Conservation (phyloP, 2,113 vertebrate genomes). For the Tenebrosternarchus preto region DNA sequence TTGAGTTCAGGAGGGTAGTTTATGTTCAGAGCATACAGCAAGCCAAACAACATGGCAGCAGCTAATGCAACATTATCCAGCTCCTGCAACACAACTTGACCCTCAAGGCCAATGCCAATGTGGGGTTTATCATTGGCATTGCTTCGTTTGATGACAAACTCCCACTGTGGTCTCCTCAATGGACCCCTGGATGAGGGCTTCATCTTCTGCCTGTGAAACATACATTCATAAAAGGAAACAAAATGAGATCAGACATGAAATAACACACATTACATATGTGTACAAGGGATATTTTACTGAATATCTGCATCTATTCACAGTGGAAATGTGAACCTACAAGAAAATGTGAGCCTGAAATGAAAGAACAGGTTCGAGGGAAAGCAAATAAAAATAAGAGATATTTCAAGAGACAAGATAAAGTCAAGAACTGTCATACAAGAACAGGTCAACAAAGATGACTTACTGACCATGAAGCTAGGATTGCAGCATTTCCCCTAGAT, state of each 20-base stretch:
- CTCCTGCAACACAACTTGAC: conserved; percentile 26
- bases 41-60: conserved; percentile 41
- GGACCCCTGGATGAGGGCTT: not conserved
- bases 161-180: not conserved
- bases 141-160: conserved; percentile 1
- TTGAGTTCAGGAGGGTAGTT: conserved; percentile 41
- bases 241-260: not conserved
- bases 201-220: not conserved
- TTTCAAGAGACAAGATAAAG: too few relatives aligned
- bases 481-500: too few relatives aligned
- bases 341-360: too few relatives aligned
- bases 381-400: too few relatives aligned
- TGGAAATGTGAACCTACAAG: too few relatives aligned
- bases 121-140: conserved; percentile 16
- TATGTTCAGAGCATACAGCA: conserved; percentile 47
- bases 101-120: conserved; percentile 33
- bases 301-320: too few relatives aligned
- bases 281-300: too few relatives aligned
- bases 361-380: too few relatives aligned
- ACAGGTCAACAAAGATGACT: too few relatives aligned
- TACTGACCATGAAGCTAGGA: too few relatives aligned
- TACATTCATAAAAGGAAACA: not conserved
- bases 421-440: too few relatives aligned
- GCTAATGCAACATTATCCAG: conserved; percentile 40
- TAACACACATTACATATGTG: not conserved